These are phyloP conservation scores for Mimumesa dahlbomi DNA, from an alignment of 2,888 invertebrate genomes.

Conservation along the genomic window DNA sequence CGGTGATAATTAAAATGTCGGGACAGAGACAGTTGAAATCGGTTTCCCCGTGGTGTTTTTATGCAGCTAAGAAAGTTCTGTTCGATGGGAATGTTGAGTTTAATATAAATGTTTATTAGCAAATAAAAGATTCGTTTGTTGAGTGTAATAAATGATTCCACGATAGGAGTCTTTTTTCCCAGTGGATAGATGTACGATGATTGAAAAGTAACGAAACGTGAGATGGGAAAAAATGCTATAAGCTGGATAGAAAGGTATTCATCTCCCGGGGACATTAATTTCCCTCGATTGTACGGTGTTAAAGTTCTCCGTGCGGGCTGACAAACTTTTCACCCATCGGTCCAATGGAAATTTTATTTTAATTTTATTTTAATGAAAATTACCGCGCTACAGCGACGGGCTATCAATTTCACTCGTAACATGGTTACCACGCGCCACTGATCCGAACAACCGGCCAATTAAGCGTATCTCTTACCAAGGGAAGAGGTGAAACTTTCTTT, in stretches of 20 bases:
- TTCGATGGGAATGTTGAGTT: too few relatives aligned
- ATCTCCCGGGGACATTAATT: constrained; percentile 51
- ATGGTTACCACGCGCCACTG: constrained; percentile 52
- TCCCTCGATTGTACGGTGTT: constrained; percentile 41
- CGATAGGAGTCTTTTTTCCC: too few relatives aligned
- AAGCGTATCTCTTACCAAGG: constrained; percentile 29
- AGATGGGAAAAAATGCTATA: background rate
- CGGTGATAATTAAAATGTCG: constrained; percentile 10
- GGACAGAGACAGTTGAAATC: too few relatives aligned
- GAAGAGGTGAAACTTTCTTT: constrained; percentile 11
- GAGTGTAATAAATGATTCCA: too few relatives aligned
- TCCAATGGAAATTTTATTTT: constrained; percentile 56
- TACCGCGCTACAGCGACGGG: constrained; percentile 41
- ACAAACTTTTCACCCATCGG: constrained; percentile 32
- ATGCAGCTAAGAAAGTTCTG: too few relatives aligned
- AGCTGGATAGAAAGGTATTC: constrained; percentile 23
- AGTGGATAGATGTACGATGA: too few relatives aligned
- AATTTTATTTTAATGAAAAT: constrained; percentile 67
- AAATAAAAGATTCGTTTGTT: too few relatives aligned
- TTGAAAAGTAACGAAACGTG: too few relatives aligned
- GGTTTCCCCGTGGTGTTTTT: too few relatives aligned
- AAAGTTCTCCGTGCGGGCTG: constrained; percentile 31
- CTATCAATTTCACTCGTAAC: constrained; percentile 60
- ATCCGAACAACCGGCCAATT: constrained; percentile 60
- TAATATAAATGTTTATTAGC: too few relatives aligned